Conservation (phyloP, 2,888 invertebrate genomes). For the Encarsia formosa region DNA sequence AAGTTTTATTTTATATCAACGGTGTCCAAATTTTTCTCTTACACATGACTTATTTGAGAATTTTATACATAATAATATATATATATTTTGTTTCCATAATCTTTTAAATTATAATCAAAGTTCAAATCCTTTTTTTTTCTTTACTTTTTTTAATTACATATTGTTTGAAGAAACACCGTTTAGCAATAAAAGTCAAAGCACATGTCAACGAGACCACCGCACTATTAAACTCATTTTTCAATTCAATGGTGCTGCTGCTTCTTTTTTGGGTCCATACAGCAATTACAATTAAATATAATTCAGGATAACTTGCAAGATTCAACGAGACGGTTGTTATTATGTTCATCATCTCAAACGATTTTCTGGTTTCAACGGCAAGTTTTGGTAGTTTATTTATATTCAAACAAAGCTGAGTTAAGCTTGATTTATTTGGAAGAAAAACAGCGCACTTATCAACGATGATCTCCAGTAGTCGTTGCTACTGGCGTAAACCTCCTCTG, state of each 20-base stretch:
- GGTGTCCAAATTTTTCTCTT: slow-evolving; percentile 20
- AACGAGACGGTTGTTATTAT: slow-evolving; percentile 44
- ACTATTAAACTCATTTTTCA: slow-evolving; percentile 23
- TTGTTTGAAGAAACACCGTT: slow-evolving; percentile 43
- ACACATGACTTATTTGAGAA: slow-evolving; percentile 23
- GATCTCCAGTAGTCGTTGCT: slow-evolving; percentile 44
- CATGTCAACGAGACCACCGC: slow-evolving; percentile 27
- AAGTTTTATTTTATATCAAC: too few relatives aligned
- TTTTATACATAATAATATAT: slow-evolving; percentile 17
- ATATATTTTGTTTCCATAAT: slow-evolving; percentile 16
- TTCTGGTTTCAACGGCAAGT: slow-evolving; percentile 34
- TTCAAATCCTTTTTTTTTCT: slow-evolving; percentile 44
- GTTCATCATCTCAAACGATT: slow-evolving; percentile 12
- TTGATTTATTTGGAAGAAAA: slow-evolving; percentile 29
- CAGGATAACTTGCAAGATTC: slow-evolving; percentile 42
- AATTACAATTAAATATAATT: slow-evolving; percentile 30
- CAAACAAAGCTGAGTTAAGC: slow-evolving; percentile 39
- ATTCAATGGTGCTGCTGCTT: slow-evolving; percentile 15
- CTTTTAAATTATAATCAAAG: slow-evolving; percentile 23
- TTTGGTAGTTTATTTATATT: slow-evolving; percentile 33
- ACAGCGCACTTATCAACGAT: slow-evolving; percentile 26
- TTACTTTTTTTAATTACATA: too few relatives aligned
- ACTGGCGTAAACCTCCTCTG: slow-evolving; percentile 47
- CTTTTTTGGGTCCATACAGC: slow-evolving; percentile 22
- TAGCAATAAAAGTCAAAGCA: slow-evolving; percentile 26